Conservation (phyloP, 2,797 vertebrate genomes). For the Sebastes diploproa region DNA sequence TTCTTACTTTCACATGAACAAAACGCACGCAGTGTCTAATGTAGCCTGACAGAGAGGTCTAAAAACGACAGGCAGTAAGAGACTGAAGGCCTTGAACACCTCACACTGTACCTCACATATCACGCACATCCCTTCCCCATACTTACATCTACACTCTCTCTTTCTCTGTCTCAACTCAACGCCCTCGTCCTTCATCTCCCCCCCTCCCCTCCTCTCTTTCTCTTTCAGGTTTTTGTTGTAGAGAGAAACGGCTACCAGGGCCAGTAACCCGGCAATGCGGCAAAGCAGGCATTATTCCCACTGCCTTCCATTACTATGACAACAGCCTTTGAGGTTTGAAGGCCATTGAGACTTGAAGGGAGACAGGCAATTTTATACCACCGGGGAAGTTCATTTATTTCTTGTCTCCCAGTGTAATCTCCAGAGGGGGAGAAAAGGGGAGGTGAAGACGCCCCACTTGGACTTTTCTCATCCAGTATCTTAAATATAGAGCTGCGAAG, state of each 20-base stretch:
- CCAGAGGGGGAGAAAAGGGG: not conserved
- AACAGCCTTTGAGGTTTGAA: conserved; percentile 76
- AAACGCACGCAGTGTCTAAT: conserved; percentile 27
- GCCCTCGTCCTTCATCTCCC: not conserved
- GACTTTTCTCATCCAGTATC: conserved; percentile 22
- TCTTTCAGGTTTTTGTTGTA: conserved; percentile 52
- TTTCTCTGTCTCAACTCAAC: conserved; percentile 2
- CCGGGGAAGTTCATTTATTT: conserved; percentile 72
- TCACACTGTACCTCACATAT: conserved; percentile 42
- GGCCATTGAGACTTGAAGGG: conserved; percentile 65
- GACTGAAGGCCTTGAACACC: conserved; percentile 18
- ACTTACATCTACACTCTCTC: conserved; percentile 13
- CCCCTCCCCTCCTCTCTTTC: not conserved
- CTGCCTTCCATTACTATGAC: conserved; percentile 78
- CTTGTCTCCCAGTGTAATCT: conserved; percentile 58
- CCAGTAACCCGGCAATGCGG: conserved; percentile 67
- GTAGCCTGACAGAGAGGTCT: conserved; percentile 20
- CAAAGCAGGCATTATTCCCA: conserved; percentile 74
- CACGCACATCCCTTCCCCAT: conserved; percentile 14
- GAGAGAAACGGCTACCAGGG: conserved; percentile 45
- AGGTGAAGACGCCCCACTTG: conserved; percentile 18
- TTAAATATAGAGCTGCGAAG: conserved; percentile 17
- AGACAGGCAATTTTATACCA: conserved; percentile 59
- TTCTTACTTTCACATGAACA: conserved; percentile 34
- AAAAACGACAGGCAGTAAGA: conserved; percentile 14